Evolutionary conservation across 2,888 invertebrate species (phyloP), one percentile per base, ranked within the genome.

Genomic region (Metalampra italica): DNA sequence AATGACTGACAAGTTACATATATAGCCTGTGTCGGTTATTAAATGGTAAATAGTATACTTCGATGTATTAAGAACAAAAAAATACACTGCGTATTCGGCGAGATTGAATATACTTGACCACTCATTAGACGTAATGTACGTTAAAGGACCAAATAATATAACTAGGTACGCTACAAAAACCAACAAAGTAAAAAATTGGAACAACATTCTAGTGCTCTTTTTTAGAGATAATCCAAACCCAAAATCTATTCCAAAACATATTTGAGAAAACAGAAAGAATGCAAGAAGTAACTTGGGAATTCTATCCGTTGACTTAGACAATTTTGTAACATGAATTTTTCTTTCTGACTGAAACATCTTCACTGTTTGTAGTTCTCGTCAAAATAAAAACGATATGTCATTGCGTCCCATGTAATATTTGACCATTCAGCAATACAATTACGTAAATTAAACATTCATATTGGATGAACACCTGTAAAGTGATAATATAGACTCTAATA

Each of bases 31-130:
- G 11, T 49, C 49, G 7, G 14, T 8, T n/a, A 49, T 13, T 12
- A 49, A 49, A 11, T 49, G 30, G 12, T 49, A 49, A 4, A 43
- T 11, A 7, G 32, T 49, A 22, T 49, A 49, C 11, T 45, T 49
- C 11, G 30, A 9, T 42, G 30, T 45, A 7, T 32, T 46, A 1
- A 49, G 15, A 14, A 46, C 40, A 12, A 42, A 22, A 12, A 42
- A 45, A 11, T 41, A 45, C 9, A 32, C 12, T 15, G 30, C 12
- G 11, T 45, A 49, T 41, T 49, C 45, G 0, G 42, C 9, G 9
- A 41, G 12, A n/a, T 41, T 37, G 11, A 29, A 37, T 40, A 34
- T 9, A 11, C n/a, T 34, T 2, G 40, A 45, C 1, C 9, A 41
- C 22, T 29, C 39, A n/a, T 38, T 15, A 22, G 3, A 37, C 9